Evolutionary conservation across 1,140 invertebrate genomes (phyloP), one percentile per base, ranked within the genome.

Genomic region (Drosophila littoralis): DNA sequence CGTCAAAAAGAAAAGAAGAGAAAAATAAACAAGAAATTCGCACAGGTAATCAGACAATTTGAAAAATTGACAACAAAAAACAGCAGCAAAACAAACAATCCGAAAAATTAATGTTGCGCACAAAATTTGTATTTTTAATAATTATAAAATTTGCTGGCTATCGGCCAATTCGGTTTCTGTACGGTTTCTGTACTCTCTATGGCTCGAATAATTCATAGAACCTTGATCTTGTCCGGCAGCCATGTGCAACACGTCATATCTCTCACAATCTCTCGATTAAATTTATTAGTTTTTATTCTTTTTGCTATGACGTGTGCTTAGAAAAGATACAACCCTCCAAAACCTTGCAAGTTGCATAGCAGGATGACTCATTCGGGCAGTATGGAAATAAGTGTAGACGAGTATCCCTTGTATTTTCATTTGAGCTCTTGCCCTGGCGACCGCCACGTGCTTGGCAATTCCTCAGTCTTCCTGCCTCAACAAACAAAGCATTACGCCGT

Each of bases 221-320:
- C 83, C 83, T 86, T 86, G 83, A 86, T 86, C 83, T 86, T 86
- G 79, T 79, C 66, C 71, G 79, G 38, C 58, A 48, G 57, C 83
- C 83, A 85, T 88, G 75, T 85, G 83, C 79, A 78, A 55, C 45
- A 73, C 72, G 79, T 85, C 61, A 76, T 40, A 59, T 38, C 6
- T 55, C 0, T 7, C 6, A 52, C 3, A 36, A 55, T 36, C 3
- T 15, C n/a, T 54, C 12, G 36, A 10, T 28, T 28, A 42, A 9
- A 35, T 15, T 33, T 28, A n/a, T 40, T n/a, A n/a, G n/a, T 8
- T 22, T 9, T n/a, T n/a, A 10, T 7, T 6, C 1, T 32, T 13
- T 13, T 51, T 33, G n/a, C 4, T 35, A 9, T 51, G 50, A 51
- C 50, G 50, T 51, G 28, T 33, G n/a, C 32, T 8, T n/a, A 36